Conservation (phyloP, 2,113 vertebrate species). For the Carassius gibelio region DNA sequence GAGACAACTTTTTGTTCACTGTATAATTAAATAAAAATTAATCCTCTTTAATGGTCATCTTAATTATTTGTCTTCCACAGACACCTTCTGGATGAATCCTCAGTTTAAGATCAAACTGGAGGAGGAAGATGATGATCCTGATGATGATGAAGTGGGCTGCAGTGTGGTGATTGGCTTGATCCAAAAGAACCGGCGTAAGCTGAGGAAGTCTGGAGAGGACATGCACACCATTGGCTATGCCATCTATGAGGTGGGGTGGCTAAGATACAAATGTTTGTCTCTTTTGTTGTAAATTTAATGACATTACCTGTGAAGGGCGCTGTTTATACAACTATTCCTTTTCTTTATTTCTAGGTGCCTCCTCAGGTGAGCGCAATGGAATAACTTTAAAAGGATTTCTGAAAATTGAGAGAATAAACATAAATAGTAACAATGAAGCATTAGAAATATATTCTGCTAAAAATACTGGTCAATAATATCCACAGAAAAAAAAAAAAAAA, state of each 20-base stretch:
- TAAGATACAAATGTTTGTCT: not conserved
- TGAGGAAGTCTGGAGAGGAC: constrained; percentile 78
- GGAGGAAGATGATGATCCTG: constrained; percentile 77
- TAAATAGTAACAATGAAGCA: too few relatives aligned
- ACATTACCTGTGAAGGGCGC: not conserved
- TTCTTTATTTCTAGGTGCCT: constrained; percentile 47
- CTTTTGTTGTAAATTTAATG: not conserved
- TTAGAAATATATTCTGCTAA: too few relatives aligned
- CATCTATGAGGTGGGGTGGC: constrained; percentile 75
- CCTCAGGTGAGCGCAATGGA: constrained; percentile 43
- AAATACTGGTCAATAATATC: too few relatives aligned
- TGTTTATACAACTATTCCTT: not conserved
- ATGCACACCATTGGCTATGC: constrained; percentile 83
- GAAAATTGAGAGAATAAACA: not conserved
- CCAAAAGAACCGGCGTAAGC: constrained; percentile 82
- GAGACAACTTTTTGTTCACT: too few relatives aligned
- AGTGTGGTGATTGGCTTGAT: constrained; percentile 82
- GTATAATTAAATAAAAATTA: too few relatives aligned
- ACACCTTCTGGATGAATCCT: constrained; percentile 87
- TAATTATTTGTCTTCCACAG: constrained; percentile 56
- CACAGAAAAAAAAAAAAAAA: too few relatives aligned
- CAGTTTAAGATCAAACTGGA: constrained; percentile 82
- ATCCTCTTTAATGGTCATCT: not conserved
- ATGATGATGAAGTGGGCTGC: constrained; percentile 75
- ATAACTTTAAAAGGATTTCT: not conserved